Percentiles rank a stretch among this genome's conserved stretches.
phyloP scores from a whole-genome alignment of 2,888 invertebrate species.

The Drosophila kanekoi region DNA sequence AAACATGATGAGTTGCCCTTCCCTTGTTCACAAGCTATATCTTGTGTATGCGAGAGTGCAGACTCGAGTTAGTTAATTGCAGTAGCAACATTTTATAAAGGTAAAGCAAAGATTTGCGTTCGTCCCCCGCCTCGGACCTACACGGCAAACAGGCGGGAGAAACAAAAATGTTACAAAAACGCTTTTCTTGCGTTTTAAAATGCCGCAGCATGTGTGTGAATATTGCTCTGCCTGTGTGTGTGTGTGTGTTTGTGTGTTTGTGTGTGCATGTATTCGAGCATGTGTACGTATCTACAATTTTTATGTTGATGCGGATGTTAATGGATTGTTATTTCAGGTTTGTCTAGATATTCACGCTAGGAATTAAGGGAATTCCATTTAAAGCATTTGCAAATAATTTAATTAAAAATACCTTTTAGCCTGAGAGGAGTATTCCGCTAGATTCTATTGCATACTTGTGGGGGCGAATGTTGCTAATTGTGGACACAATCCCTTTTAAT shows the following conservation, averaged over 20 bases:
- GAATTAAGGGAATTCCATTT: slow-evolving; percentile 60
- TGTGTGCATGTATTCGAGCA: too few relatives aligned
- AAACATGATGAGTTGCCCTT: slow-evolving; percentile 46
- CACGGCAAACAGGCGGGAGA: slow-evolving; percentile 11
- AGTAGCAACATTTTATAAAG: slow-evolving; percentile 66
- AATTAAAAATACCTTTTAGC: slow-evolving; percentile 63
- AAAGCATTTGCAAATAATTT: slow-evolving; percentile 66
- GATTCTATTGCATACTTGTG: slow-evolving; percentile 49
- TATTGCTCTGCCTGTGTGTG: slow-evolving; percentile 1
- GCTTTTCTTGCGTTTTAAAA: slow-evolving; percentile 53
- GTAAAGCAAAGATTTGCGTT: slow-evolving; percentile 34
- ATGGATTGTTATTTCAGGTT: slow-evolving; percentile 18
- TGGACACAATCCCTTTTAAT: slow-evolving; percentile 54
- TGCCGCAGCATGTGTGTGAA: slow-evolving; percentile 12
- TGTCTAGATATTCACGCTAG: slow-evolving; percentile 20
- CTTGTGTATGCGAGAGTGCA: slow-evolving; percentile 4
- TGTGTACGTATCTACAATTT: slow-evolving; percentile 24
- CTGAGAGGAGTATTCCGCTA: slow-evolving; percentile 2
- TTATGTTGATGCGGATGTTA: slow-evolving; percentile 38
- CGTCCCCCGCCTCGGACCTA: not conserved
- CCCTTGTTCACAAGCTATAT: slow-evolving; percentile 6
- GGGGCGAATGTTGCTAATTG: slow-evolving; percentile 51
- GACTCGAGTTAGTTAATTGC: slow-evolving; percentile 68
- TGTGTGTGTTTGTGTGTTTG: slow-evolving; percentile 2
- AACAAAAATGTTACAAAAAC: slow-evolving; percentile 43